Evolutionary conservation across 2,888 invertebrate species (phyloP), one percentile per base, ranked within the genome.

Genomic region (Hemistola chrysoprasaria): DNA sequence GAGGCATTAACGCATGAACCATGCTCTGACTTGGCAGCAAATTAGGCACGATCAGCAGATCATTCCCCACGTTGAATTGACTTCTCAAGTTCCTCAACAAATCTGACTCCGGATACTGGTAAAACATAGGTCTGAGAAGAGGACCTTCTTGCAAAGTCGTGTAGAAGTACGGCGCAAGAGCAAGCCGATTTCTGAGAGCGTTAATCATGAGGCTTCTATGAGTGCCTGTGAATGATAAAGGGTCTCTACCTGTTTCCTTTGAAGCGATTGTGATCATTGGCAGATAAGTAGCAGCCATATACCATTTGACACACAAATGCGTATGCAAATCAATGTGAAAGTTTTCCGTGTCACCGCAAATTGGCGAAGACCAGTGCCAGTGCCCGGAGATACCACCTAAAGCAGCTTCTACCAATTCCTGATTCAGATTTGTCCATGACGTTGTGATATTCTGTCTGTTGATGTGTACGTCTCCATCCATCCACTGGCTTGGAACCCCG

Each of bases 231-330:
- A 92, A 88, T 8, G 81, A 78, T 2, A 78, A 45, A 1, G 91
- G 90, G 62, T 90, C 80, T 61, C 90, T 73, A 6, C 62, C 47
- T 20, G 71, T 65, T 3, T 53, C 8, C 41, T 76, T 82, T 0
- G 91, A 90, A 36, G 89, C 78, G 26, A 91, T 82, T 47, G 89
- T 82, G 21, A 92, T 79, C 53, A 92, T 69, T 0, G 94, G 94
- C 60, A 93, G 82, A 32, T 91, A 92, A 0, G 92, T 90, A 0
- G 92, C 92, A 3, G 93, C 87, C 68, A 92, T 88, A 49, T 92
- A 92, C 95, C 95, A 95, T 50, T 92, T 87, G 0, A 92, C 68
- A 50, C 94, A 95, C 2, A 93, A 65, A 7, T 71, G 71, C 7
- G 81, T 77, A 32, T 90, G 88, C 1, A 62, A 59, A 1, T 58